Evolutionary conservation across 2,888 invertebrate species (phyloP).

Genomic region (Aleiodes alternator): DNA sequence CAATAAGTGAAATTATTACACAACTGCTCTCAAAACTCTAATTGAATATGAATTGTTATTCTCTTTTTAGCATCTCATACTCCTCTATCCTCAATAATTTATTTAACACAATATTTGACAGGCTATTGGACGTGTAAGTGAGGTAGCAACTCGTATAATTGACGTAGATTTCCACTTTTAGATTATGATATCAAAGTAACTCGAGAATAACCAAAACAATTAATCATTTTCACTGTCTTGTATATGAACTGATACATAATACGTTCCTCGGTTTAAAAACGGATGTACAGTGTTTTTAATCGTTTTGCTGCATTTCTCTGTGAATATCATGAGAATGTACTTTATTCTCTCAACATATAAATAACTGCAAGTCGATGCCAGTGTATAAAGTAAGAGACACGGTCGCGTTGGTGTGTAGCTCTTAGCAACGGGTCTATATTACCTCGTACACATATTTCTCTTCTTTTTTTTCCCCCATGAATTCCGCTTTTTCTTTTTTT

Average conservation of each 20-base stretch:
- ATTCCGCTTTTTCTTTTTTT: background rate
- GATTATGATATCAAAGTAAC: constrained; percentile 45
- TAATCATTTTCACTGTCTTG: constrained; percentile 60
- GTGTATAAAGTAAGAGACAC: constrained; percentile 43
- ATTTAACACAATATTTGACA: constrained; percentile 15
- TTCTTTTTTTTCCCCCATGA: constrained; percentile 1
- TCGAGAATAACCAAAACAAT: constrained; percentile 56
- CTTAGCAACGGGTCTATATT: constrained; percentile 28
- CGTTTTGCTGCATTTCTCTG: constrained; percentile 35
- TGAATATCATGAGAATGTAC: constrained; percentile 18
- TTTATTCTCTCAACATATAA: constrained; percentile 49
- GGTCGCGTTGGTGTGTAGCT: constrained; percentile 45
- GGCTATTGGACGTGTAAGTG: constrained; percentile 36
- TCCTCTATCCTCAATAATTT: background rate
- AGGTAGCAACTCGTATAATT: constrained; percentile 40
- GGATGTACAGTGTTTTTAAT: constrained; percentile 53
- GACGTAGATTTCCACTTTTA: constrained; percentile 58
- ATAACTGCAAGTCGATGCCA: constrained; percentile 52
- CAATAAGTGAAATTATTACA: too few species aligned
- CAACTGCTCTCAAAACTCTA: background rate
- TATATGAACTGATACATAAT: constrained; percentile 51
- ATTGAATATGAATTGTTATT: background rate
- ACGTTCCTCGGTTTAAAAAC: constrained; percentile 52
- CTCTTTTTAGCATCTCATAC: too few species aligned
- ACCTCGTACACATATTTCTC: constrained; percentile 13